A percentile compares a stretch with the other conserved stretches of the same genome.
Evolutionary conservation across 2,797 vertebrate genomes (phyloP).

Genomic region (Stomatorhinus walkeri): DNA sequence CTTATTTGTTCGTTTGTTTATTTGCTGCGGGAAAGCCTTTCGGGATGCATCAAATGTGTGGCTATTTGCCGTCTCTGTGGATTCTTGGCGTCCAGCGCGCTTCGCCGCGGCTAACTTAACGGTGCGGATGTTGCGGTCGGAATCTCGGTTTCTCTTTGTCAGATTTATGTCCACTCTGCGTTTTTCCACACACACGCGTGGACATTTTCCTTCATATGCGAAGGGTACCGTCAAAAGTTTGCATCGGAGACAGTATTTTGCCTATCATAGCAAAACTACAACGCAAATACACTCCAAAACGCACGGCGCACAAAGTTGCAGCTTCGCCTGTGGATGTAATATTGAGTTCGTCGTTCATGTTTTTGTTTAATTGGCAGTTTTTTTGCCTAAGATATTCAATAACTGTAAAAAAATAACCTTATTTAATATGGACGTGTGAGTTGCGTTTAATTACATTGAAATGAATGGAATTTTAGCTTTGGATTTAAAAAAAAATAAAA

Average conservation of each 20-base stretch:
- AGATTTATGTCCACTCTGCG: not conserved
- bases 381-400: not conserved
- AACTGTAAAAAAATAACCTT: not conserved
- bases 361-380: slow-evolving; percentile 1
- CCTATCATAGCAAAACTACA: not conserved
- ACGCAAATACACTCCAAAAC: not conserved
- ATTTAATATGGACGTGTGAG: not conserved
- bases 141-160: not conserved
- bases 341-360: not conserved
- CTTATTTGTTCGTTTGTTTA: not conserved
- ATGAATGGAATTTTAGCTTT: not conserved
- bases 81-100: not conserved
- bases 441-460: not conserved
- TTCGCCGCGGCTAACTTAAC: slow-evolving; percentile 17
- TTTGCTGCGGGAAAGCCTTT: not conserved
- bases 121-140: slow-evolving; percentile 24
- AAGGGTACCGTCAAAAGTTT: not conserved
- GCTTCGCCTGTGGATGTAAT: not conserved
- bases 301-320: not conserved
- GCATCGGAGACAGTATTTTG: not conserved
- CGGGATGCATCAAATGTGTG: not conserved
- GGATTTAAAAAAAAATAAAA: not conserved
- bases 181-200: not conserved
- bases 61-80: not conserved
- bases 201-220: not conserved